phyloP scores from a whole-genome alignment of 2,797 vertebrate species.

The Acomys russatus region DNA sequence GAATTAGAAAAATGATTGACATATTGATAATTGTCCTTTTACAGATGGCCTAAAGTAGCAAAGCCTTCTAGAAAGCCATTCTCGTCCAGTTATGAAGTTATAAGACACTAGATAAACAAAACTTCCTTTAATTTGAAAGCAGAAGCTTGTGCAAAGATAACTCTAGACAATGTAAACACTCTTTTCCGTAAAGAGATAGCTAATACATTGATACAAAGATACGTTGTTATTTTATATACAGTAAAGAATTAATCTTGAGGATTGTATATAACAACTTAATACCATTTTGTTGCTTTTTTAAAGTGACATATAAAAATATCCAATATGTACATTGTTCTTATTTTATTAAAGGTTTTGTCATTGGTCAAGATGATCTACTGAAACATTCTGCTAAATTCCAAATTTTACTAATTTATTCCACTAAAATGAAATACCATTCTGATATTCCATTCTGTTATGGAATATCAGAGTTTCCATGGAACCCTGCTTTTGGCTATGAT shows the following conservation, averaged over 20 bases:
- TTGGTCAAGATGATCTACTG: not conserved
- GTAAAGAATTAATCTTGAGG: not conserved
- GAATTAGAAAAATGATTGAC: not conserved
- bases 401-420: too few relatives aligned
- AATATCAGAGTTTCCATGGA: slow-evolving; percentile 1
- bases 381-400: not conserved
- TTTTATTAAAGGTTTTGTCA: not conserved
- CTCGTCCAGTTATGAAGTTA: not conserved
- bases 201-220: not conserved
- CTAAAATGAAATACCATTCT: not conserved
- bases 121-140: not conserved
- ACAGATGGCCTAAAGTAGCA: not conserved
- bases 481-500: not conserved
- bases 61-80: not conserved
- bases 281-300: not conserved
- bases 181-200: not conserved
- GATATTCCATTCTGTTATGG: not conserved
- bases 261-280: not conserved
- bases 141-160: not conserved
- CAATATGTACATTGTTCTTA: not conserved
- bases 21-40: not conserved
- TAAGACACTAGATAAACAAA: not conserved
- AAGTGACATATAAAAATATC: not conserved
- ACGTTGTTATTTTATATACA: not conserved
- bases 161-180: not conserved